A percentile compares a stretch with the other conserved stretches of the same genome.
phyloP scores from a whole-genome alignment of 2,888 invertebrate genomes.

The Eremobia ochroleuca region DNA sequence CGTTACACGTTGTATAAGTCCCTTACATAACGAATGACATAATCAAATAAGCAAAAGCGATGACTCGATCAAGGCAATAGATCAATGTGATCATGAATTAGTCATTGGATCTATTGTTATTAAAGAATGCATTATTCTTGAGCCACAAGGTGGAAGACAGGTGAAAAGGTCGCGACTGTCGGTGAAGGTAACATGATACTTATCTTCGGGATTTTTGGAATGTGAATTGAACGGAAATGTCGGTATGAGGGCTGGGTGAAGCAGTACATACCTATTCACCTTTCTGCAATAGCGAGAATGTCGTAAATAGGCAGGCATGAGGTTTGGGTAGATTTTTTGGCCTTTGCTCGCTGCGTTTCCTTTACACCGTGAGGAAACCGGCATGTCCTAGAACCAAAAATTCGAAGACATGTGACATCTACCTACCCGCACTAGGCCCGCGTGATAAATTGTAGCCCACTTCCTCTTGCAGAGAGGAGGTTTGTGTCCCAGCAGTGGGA shows the following conservation, averaged over 20 bases:
- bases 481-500: neutral
- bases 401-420: neutral
- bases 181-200: conserved; percentile 21
- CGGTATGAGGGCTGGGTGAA: neutral
- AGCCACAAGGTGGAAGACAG: conserved; percentile 35
- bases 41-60: conserved; percentile 4
- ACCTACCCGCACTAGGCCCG: neutral
- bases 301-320: neutral
- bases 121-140: conserved; percentile 38
- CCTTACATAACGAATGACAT: neutral
- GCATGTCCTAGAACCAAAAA: neutral
- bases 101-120: conserved; percentile 41
- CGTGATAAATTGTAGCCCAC: neutral
- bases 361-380: neutral
- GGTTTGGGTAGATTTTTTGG: no score
- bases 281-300: neutral
- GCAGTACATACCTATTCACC: neutral
- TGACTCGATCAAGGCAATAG: conserved; percentile 28
- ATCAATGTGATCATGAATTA: conserved; percentile 20
- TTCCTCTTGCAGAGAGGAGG: neutral
- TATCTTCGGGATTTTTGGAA: conserved; percentile 3
- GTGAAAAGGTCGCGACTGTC: conserved; percentile 28
- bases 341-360: neutral
- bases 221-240: conserved; percentile 16
- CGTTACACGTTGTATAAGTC: no score